A percentile compares a stretch with the other conserved stretches of the same genome.
phyloP scores from a whole-genome alignment of 2,113 vertebrate species.

The Nerophis ophidion region DNA sequence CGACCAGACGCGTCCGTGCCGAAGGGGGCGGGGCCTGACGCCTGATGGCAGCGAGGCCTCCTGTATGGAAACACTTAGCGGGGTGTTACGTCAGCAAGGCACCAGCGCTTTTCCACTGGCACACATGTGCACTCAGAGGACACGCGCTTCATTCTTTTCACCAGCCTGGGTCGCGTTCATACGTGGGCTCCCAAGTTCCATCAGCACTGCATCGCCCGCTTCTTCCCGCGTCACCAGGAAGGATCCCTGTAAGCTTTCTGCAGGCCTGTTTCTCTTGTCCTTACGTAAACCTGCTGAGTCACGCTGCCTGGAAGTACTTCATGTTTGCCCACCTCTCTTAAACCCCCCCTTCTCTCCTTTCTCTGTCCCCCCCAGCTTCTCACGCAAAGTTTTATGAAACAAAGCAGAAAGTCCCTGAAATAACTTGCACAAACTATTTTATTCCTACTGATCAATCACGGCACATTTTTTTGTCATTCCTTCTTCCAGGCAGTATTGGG shows the following conservation, averaged over 20 bases:
- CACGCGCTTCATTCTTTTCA: constrained; percentile 12
- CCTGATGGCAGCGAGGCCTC: constrained; percentile 44
- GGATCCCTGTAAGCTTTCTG: constrained; percentile 64
- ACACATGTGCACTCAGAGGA: constrained; percentile 10
- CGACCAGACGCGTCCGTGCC: constrained; percentile 61
- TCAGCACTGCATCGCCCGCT: constrained; percentile 62
- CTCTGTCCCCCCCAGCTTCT: constrained; percentile 40
- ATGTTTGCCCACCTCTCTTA: constrained; percentile 8
- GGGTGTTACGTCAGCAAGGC: constrained; percentile 60
- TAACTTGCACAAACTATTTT: too few relatives aligned
- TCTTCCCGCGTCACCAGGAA: constrained; percentile 57
- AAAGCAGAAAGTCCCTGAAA: too few relatives aligned
- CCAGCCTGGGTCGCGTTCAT: not conserved
- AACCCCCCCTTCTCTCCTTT: constrained; percentile 13
- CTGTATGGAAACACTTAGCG: constrained; percentile 73
- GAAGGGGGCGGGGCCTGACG: constrained; percentile 56
- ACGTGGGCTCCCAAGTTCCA: constrained; percentile 50
- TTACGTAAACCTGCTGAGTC: constrained; percentile 59
- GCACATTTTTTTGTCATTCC: too few relatives aligned
- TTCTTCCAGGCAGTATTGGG: too few relatives aligned
- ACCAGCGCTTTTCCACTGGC: constrained; percentile 53
- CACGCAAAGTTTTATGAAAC: constrained; percentile 23
- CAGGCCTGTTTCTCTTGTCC: constrained; percentile 54
- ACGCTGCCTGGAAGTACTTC: constrained; percentile 30
- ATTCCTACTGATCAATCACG: too few relatives aligned